Evolutionary conservation across 1,140 invertebrate genomes (phyloP), one percentile per base, ranked within the genome.

Genomic region (Drosophila parvula): DNA sequence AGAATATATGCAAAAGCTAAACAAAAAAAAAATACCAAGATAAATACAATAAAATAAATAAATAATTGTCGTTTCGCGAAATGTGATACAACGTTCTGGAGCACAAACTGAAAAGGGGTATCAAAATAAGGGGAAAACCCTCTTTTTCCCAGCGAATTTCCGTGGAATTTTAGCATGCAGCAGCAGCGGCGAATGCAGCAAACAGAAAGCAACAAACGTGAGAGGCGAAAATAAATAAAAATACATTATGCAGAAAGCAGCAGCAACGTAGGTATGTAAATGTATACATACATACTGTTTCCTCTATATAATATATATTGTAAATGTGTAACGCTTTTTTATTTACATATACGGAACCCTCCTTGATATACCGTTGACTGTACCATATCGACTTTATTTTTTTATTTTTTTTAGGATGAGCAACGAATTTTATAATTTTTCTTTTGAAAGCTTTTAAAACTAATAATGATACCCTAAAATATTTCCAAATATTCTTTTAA

Each of bases 161-260:
- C 48, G 77, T 65, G 74, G 81, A 83, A 83, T 77, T 84, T 53
- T 79, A 59, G 48, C 67, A 68, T 83, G 71, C 70, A 79, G 44
- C 80, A 70, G 60, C 75, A 74, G 43, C 80, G 75, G 60, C 75
- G 62, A 81, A 64, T 85, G 81, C 81, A 81, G 22, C 64, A 67
- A 75, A 81, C 67, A 73, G 44, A 73, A 75, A 75, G 63, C 56
- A 53, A 70, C 61, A 64, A 81, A 84, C 78, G 81, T 84, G 81
- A 85, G 81, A 81, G 78, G 65, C 48, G 14, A 53, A 81, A 78
- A 86, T 79, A 84, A 85, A 86, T 76, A 86, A 68, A 75, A 78
- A 75, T 71, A 69, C 43, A 80, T 79, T 67, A 83, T 83, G 67
- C 80, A 77, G 51, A 78, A 77, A 77, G 63, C 73, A 45, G 38